These are phyloP conservation scores for Festucalex cinctus DNA, from an alignment of 2,113 vertebrate genomes.

Conservation along the genomic window DNA sequence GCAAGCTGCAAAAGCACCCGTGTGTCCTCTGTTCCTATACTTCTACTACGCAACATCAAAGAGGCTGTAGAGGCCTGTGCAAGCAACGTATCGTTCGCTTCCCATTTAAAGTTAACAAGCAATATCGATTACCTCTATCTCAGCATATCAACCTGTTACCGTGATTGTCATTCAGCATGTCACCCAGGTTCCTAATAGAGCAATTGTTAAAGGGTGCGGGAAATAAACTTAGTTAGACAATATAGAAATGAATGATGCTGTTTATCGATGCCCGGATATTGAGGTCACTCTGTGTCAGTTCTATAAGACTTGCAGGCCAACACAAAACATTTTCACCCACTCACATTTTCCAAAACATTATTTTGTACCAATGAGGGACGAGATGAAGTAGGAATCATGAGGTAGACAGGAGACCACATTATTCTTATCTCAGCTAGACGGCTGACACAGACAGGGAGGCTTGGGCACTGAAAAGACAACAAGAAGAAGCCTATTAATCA, in stretches of 20 bases:
- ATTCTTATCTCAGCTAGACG: conserved; percentile 46
- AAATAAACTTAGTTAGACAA: background rate
- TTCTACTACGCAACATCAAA: too few relatives aligned
- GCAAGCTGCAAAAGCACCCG: too few relatives aligned
- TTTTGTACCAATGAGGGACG: conserved; percentile 24
- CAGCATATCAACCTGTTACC: background rate
- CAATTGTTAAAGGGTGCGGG: conserved; percentile 24
- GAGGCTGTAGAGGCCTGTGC: too few relatives aligned
- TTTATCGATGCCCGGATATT: background rate
- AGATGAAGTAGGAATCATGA: conserved; percentile 34
- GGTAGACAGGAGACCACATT: conserved; percentile 33
- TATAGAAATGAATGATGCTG: background rate
- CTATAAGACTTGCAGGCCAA: background rate
- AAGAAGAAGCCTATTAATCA: conserved; percentile 62
- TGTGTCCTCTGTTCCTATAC: too few relatives aligned
- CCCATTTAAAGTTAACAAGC: too few relatives aligned
- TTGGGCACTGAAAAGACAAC: conserved; percentile 43
- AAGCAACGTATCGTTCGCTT: too few relatives aligned
- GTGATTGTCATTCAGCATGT: background rate
- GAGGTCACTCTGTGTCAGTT: conserved; percentile 1
- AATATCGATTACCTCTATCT: too few relatives aligned
- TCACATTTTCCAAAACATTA: background rate
- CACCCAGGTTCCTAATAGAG: conserved; percentile 25
- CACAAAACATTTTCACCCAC: background rate
- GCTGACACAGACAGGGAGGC: conserved; percentile 45